These are phyloP conservation scores for Drosophila pseudoananassae DNA, from an alignment of 1,140 invertebrate species.

Conservation along the genomic window DNA sequence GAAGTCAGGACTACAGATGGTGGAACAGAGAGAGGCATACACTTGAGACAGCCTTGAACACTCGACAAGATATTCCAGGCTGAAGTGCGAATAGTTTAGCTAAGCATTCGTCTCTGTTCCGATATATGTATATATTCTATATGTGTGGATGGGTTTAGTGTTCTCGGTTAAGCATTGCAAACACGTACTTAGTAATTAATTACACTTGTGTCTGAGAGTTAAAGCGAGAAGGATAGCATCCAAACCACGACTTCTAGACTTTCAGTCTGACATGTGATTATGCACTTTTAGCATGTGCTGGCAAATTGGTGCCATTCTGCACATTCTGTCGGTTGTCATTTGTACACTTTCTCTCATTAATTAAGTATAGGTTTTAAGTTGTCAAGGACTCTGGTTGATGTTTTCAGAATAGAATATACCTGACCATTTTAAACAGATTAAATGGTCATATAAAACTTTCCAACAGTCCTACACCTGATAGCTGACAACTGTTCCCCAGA, in stretches of 20 bases:
- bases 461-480: too few species aligned
- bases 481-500: background rate
- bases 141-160: slow-evolving; percentile 7
- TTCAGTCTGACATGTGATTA: slow-evolving; percentile 64
- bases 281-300: slow-evolving; percentile 52
- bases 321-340: slow-evolving; percentile 16
- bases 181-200: slow-evolving; percentile 78
- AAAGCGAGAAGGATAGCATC: background rate
- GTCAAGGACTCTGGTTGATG: background rate
- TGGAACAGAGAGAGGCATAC: background rate
- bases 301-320: slow-evolving; percentile 54
- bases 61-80: slow-evolving; percentile 41
- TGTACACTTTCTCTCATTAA: slow-evolving; percentile 1
- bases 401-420: background rate
- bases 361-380: background rate
- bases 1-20: background rate
- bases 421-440: too few species aligned
- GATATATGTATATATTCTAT: background rate
- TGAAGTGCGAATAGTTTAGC: slow-evolving; percentile 74
- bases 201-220: slow-evolving; percentile 56
- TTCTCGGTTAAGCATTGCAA: slow-evolving; percentile 56
- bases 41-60: slow-evolving; percentile 51
- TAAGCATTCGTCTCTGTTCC: slow-evolving; percentile 22
- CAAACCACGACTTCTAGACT: slow-evolving; percentile 39
- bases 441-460: too few species aligned